Conservation (phyloP, 2,888 invertebrate genomes). For the Drosophila lacicola region DNA sequence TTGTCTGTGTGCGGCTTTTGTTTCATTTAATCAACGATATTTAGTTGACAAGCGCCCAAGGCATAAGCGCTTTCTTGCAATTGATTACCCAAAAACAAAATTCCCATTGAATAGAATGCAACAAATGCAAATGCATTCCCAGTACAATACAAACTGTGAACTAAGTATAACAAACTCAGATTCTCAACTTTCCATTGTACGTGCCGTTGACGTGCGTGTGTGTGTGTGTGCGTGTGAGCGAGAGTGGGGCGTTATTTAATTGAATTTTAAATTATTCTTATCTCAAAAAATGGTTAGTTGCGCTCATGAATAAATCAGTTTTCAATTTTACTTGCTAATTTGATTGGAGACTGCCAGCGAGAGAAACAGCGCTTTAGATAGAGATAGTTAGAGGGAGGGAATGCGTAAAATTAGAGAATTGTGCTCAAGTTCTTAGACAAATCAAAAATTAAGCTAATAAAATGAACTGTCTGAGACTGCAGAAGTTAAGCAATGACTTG, state of each 20-base stretch:
- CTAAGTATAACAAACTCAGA: slow-evolving; percentile 31
- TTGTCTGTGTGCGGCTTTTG: slow-evolving; percentile 52
- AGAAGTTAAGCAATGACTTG: slow-evolving; percentile 49
- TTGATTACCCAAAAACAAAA: slow-evolving; percentile 48
- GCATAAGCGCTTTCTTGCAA: slow-evolving; percentile 49
- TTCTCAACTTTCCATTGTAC: slow-evolving; percentile 43
- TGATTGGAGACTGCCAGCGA: slow-evolving; percentile 60
- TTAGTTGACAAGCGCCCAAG: slow-evolving; percentile 59
- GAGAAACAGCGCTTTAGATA: neutral
- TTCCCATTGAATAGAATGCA: slow-evolving; percentile 21
- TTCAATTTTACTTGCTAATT: slow-evolving; percentile 78
- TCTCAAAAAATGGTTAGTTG: slow-evolving; percentile 63
- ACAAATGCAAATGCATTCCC: slow-evolving; percentile 36
- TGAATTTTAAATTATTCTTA: slow-evolving; percentile 75
- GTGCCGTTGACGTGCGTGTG: slow-evolving; percentile 19
- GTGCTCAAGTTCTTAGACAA: slow-evolving; percentile 52
- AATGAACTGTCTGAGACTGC: slow-evolving; percentile 60
- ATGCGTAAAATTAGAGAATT: slow-evolving; percentile 6
- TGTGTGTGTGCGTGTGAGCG: slow-evolving; percentile 1
- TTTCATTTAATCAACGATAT: slow-evolving; percentile 70
- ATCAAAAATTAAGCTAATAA: slow-evolving; percentile 62
- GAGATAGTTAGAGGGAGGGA: neutral
- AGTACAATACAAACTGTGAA: slow-evolving; percentile 33
- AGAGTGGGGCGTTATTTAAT: slow-evolving; percentile 57
- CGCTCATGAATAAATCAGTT: slow-evolving; percentile 75